Evolutionary conservation across 1,140 invertebrate species (phyloP).

Genomic region (Aricia agestis): DNA sequence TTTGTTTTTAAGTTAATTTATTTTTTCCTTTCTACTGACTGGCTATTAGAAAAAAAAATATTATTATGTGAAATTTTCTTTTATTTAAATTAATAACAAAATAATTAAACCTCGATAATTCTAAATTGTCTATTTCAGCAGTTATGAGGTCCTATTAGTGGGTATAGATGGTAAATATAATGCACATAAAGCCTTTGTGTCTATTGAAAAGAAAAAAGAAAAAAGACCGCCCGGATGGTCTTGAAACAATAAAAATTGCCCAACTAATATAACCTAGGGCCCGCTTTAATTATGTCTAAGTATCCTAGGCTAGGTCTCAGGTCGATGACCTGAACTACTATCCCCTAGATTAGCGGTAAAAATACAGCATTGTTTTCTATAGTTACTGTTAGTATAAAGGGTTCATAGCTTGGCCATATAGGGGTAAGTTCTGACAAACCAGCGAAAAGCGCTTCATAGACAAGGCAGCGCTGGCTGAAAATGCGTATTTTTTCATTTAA

Average conservation of each 20-base stretch:
- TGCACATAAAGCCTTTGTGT: neutral
- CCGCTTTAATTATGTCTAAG: conserved; percentile 12
- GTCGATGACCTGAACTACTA: conserved; percentile 8
- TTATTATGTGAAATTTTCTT: no score
- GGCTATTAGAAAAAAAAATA: no score
- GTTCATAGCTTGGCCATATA: conserved; percentile 36
- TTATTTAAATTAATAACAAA: no score
- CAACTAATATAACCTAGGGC: conserved; percentile 5
- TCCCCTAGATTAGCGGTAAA: conserved; percentile 33
- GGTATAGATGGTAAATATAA: neutral
- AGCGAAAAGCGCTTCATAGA: conserved; percentile 65
- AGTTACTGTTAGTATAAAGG: conserved; percentile 47
- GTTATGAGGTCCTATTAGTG: neutral
- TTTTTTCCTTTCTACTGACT: neutral
- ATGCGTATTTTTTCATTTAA: no score
- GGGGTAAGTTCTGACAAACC: conserved; percentile 38
- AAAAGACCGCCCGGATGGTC: conserved; percentile 1
- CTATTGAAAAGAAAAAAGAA: neutral
- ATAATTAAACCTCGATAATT: no score
- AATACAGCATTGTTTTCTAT: conserved; percentile 32
- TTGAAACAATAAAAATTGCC: conserved; percentile 10
- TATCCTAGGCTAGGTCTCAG: conserved; percentile 16
- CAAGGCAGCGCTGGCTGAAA: conserved; percentile 34
- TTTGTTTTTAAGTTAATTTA: neutral
- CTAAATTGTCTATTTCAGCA: no score